Evolutionary conservation across 53 echinoderm and acorn worm genomes (phyloP).

Genomic region (Astropecten irregularis): DNA sequence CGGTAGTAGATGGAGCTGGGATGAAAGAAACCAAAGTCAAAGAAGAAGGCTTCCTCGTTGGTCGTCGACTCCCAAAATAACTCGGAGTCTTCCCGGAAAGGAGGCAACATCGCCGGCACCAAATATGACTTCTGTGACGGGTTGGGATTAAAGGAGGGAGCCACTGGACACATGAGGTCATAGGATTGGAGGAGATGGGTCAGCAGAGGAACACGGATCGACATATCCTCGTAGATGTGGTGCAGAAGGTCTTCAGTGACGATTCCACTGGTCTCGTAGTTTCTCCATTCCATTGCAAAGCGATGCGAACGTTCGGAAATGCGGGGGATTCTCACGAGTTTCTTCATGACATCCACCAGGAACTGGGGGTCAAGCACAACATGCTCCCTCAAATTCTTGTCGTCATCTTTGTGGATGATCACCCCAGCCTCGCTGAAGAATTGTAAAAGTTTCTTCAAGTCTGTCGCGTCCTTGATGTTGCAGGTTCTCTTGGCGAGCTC

Average conservation of each 20-base stretch:
- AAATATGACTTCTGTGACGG: neutral
- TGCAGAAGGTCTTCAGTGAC: neutral
- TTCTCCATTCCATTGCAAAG: constrained; percentile 11
- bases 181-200: constrained; percentile 3
- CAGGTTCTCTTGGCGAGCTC: neutral
- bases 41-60: constrained; percentile 26
- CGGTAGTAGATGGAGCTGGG: constrained; percentile 29
- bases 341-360: too few species aligned
- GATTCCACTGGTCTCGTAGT: constrained; percentile 16
- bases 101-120: constrained; percentile 39
- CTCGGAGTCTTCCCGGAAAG: neutral
- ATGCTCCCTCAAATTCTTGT: neutral
- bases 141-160: neutral
- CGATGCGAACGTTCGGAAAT: neutral
- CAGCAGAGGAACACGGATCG: neutral
- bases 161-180: constrained; percentile 40
- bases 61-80: constrained; percentile 12
- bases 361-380: constrained; percentile 45
- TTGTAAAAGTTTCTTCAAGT: constrained; percentile 8
- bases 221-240: constrained; percentile 12
- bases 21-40: constrained; percentile 48
- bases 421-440: constrained; percentile 19
- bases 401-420: constrained; percentile 11
- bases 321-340: neutral
- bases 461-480: neutral